Evolutionary conservation across 2,888 invertebrate species (phyloP).

Genomic region (Scelioninae gen. 1): DNA sequence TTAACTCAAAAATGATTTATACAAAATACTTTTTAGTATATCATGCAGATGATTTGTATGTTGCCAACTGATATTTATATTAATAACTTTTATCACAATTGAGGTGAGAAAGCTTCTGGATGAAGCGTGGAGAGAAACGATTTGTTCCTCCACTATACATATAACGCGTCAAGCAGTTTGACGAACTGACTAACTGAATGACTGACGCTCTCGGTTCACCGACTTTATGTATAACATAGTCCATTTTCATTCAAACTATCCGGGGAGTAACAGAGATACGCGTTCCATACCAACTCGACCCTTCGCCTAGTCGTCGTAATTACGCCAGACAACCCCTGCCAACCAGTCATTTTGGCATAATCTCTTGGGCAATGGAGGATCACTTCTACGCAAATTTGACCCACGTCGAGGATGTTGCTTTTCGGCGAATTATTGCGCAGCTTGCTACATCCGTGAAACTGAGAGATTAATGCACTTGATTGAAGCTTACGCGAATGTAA

Average conservation of each 20-base stretch:
- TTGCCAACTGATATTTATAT: background rate
- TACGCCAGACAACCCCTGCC: slow-evolving; percentile 73
- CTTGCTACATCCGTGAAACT: slow-evolving; percentile 33
- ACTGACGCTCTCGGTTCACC: slow-evolving; percentile 74
- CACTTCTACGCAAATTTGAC: slow-evolving; percentile 71
- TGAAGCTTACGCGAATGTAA: slow-evolving; percentile 43
- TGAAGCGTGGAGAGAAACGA: slow-evolving; percentile 77
- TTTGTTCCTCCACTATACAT: slow-evolving; percentile 81
- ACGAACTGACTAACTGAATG: slow-evolving; percentile 80
- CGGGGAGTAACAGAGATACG: slow-evolving; percentile 73
- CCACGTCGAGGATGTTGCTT: slow-evolving; percentile 62
- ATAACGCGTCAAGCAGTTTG: slow-evolving; percentile 77
- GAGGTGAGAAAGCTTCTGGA: slow-evolving; percentile 63
- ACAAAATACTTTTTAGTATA: no score
- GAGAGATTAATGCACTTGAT: slow-evolving; percentile 54
- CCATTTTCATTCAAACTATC: slow-evolving; percentile 71
- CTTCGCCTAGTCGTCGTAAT: slow-evolving; percentile 74
- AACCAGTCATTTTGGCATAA: slow-evolving; percentile 79
- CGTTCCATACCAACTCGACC: slow-evolving; percentile 76
- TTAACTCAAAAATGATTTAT: no score
- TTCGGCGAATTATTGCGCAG: slow-evolving; percentile 64
- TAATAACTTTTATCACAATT: slow-evolving; percentile 42
- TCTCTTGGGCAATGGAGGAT: slow-evolving; percentile 79
- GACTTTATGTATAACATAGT: slow-evolving; percentile 71
- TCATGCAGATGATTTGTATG: no score